A percentile compares a stretch with the other conserved stretches of the same genome.
These are phyloP conservation scores for Eucriotettix oculatus DNA, from an alignment of 2,888 invertebrate species.

Conservation along the genomic window DNA sequence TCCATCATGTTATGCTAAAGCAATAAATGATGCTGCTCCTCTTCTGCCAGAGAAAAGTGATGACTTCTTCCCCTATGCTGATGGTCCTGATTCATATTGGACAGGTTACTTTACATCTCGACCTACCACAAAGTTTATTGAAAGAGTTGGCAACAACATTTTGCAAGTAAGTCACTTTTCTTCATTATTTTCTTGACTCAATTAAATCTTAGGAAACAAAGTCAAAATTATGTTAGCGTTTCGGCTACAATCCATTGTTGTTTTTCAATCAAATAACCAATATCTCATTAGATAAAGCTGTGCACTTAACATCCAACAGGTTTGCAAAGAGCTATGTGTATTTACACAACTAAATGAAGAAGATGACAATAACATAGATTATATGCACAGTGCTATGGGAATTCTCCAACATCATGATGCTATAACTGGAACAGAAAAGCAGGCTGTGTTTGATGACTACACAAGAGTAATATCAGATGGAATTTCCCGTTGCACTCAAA, in stretches of 20 bases:
- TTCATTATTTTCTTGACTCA: too few species aligned
- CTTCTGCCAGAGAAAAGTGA: conserved; percentile 57
- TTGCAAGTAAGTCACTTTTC: conserved; percentile 38
- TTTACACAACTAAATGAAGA: conserved; percentile 34
- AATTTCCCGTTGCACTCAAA: too few species aligned
- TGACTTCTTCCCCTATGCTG: conserved; percentile 87
- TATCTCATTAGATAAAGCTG: too few species aligned
- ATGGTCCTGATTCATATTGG: conserved; percentile 77
- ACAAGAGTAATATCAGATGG: conserved; percentile 53
- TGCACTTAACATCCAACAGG: conserved; percentile 24
- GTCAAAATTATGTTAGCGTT: too few species aligned
- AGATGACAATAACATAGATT: conserved; percentile 37
- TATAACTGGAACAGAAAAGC: conserved; percentile 73
- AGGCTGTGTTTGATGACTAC: conserved; percentile 80
- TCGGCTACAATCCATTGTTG: too few species aligned
- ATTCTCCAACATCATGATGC: conserved; percentile 49
- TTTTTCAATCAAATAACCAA: too few species aligned
- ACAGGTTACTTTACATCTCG: conserved; percentile 80
- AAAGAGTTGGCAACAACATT: conserved; percentile 56
- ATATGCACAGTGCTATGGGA: conserved; percentile 57
- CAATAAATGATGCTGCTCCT: conserved; percentile 50
- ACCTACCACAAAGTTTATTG: conserved; percentile 62
- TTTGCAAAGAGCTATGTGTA: conserved; percentile 56
- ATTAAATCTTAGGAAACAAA: too few species aligned
- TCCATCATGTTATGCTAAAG: conserved; percentile 68